Base-by-base conservation (phyloP, 2,888 invertebrate genomes). In the Prosapia bicincta region DNA sequence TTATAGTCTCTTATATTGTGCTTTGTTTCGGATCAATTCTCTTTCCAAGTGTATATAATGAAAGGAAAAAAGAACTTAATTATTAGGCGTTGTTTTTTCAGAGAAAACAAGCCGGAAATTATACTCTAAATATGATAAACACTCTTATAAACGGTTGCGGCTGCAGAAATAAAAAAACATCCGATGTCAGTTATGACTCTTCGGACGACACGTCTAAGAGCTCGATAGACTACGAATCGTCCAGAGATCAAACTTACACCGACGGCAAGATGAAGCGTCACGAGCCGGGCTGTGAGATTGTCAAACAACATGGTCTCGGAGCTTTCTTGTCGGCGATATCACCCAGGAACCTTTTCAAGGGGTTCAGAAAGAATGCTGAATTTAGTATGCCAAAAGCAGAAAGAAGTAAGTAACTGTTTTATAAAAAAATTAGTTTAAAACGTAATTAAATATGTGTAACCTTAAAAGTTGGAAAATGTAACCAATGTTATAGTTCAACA, bases 301-400 rank as follows among this genome's bases (percentile, higher is more conserved):
- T 78, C 71, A 80, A 80, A 72, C 80, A 79, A 69, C 78, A 80
- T 54, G 83, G 83, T 32, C 82, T 83, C n/a, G 79, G 78, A 24
- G 80, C 80, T 24, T 87, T 87, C 20, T 86, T 89, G 81, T 87
- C 87, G 78, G 86, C 88, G 38, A 83, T 90, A 81, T 88, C 90
- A 81, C 90, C 90, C 0, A 85, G 88, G 84, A 87, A 85, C 79
- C 88, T 92, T 82, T 87, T 91, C 80, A 89, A 88, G 81, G 90
- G 91, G 82, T 91, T 91, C 88, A 88, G 90, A 78, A 88, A 90
- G 80, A 85, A 86, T 79, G 89, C 90, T 80, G 90, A 91, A 80
- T 89, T 91, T 84, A 91, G 91, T 85, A 92, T 92, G 91, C 91
- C 92, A 25, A 92, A 91, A 84, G 90, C 92, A 76, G 92, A 92